phyloP scores from a whole-genome alignment of 2,797 vertebrate species.

The Hypotaenidia philippensis region DNA sequence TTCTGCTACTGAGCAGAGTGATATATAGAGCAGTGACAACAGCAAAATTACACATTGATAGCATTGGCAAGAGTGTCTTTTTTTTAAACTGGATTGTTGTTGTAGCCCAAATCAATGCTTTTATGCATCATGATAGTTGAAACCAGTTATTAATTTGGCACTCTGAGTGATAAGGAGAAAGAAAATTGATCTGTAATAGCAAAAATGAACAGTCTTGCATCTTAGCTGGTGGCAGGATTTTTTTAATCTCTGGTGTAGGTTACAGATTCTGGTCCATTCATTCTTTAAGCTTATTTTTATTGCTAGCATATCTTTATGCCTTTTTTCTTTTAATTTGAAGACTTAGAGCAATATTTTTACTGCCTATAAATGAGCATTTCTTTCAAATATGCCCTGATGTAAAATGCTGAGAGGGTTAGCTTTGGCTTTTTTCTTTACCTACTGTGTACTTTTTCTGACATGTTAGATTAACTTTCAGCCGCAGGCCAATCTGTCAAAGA shows the following conservation, averaged over 20 bases:
- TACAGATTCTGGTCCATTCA: neutral
- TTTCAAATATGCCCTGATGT: constrained; percentile 37
- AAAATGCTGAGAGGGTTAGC: constrained; percentile 55
- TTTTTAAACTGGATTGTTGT: neutral
- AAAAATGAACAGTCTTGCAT: neutral
- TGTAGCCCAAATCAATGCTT: neutral
- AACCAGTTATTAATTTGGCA: neutral
- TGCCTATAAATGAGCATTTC: neutral
- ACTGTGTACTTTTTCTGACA: constrained; percentile 78
- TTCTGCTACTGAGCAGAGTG: neutral
- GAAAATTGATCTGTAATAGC: neutral
- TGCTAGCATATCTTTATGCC: constrained; percentile 25
- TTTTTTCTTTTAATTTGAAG: constrained; percentile 47
- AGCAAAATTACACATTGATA: constrained; percentile 4
- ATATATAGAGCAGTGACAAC: neutral
- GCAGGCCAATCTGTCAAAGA: constrained; percentile 83
- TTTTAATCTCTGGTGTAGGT: neutral
- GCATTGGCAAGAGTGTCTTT: neutral
- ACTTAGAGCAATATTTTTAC: neutral
- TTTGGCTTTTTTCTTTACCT: constrained; percentile 45
- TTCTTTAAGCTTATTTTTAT: constrained; percentile 27
- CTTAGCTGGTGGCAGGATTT: neutral
- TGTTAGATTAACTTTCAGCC: constrained; percentile 84
- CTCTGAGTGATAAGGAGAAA: neutral
- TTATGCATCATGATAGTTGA: neutral